Conservation (phyloP, 1,140 invertebrate species). For the Cyclargus thomasi region DNA sequence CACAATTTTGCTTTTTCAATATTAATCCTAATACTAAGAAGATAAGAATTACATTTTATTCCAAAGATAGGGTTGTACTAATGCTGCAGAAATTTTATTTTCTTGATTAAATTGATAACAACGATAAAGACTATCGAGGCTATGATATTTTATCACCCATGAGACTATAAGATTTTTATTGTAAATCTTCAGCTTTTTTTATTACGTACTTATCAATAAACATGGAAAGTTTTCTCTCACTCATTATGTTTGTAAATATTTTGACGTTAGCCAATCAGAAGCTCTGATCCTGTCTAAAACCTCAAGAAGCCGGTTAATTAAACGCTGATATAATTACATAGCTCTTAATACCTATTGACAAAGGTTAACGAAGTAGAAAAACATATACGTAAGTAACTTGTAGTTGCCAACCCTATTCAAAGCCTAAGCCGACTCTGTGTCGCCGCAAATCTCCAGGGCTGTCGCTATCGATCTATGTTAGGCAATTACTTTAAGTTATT, state of each 20-base stretch:
- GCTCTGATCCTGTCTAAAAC: too few species aligned
- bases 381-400: too few species aligned
- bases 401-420: slow-evolving; percentile 29
- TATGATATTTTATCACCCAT: not conserved
- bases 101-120: too few species aligned
- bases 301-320: not conserved
- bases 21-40: slow-evolving; percentile 8
- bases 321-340: not conserved
- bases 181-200: too few species aligned
- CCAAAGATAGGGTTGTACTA: not conserved
- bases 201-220: too few species aligned
- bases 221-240: too few species aligned
- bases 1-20: not conserved
- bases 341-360: not conserved
- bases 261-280: too few species aligned
- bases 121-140: too few species aligned
- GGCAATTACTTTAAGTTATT: slow-evolving; percentile 1
- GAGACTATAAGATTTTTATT: too few species aligned
- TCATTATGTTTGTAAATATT: too few species aligned
- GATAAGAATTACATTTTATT: not conserved
- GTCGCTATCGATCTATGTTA: slow-evolving; percentile 29
- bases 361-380: slow-evolving; percentile 12
- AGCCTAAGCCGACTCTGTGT: slow-evolving; percentile 38
- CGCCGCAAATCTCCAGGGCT: slow-evolving; percentile 37
- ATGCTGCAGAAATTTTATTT: not conserved